Percentiles rank a stretch among this genome's conserved stretches.
phyloP scores from a whole-genome alignment of 2,888 invertebrate genomes.

The Caenorhabditis drosophilae region DNA sequence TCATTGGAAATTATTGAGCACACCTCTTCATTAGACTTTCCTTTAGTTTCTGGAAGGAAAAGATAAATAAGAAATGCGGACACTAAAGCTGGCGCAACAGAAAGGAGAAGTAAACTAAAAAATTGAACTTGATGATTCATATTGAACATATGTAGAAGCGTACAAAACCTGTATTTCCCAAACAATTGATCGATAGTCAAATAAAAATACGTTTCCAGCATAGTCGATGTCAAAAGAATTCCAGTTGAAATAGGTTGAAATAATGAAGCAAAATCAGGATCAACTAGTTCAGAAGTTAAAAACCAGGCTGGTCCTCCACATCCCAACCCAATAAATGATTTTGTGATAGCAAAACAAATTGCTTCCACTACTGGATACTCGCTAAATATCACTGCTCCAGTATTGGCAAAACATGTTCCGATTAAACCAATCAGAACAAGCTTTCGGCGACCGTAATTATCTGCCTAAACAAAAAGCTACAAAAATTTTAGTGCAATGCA shows the following conservation, averaged over 20 bases:
- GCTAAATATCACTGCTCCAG: conserved; percentile 51
- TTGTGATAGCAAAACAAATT: conserved; percentile 47
- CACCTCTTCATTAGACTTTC: conserved; percentile 47
- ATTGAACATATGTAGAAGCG: too few species aligned
- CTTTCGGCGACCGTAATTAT: conserved; percentile 58
- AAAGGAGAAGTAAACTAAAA: conserved; percentile 54
- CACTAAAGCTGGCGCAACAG: conserved; percentile 59
- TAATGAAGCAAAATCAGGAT: conserved; percentile 41
- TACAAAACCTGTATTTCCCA: conserved; percentile 46
- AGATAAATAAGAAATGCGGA: conserved; percentile 56
- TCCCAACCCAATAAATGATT: conserved; percentile 59
- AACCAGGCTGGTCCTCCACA: conserved; percentile 69
- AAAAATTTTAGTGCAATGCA: conserved; percentile 5
- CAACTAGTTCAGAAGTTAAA: conserved; percentile 64
- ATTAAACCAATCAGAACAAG: conserved; percentile 61
- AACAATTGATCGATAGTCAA: conserved; percentile 52
- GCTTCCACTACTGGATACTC: conserved; percentile 37
- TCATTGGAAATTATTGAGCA: background rate
- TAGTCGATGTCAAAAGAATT: conserved; percentile 48
- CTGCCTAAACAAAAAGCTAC: conserved; percentile 47
- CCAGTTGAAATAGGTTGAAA: conserved; percentile 65
- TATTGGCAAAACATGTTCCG: conserved; percentile 58
- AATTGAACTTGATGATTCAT: too few species aligned
- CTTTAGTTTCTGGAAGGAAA: conserved; percentile 65
- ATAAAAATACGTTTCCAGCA: conserved; percentile 61